Conservation (phyloP, 2,797 vertebrate species). For the Neoniphon sammara region DNA sequence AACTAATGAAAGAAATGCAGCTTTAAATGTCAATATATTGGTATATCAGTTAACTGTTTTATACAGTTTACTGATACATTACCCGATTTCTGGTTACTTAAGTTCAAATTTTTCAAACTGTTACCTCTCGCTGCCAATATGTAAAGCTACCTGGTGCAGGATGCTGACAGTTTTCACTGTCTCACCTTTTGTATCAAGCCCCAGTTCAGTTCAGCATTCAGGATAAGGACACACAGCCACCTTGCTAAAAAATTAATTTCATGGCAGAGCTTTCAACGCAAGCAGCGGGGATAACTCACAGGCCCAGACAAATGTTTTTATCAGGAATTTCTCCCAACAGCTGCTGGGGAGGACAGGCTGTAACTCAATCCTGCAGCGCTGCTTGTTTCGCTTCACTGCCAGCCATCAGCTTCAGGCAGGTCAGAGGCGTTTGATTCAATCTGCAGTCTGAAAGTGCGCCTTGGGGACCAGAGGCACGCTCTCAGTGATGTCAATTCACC, state of each 20-base stretch:
- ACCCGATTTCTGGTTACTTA: no score
- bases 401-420: background rate
- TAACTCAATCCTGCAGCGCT: constrained; percentile 31
- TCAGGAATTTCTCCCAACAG: constrained; percentile 39
- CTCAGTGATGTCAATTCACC: constrained; percentile 26
- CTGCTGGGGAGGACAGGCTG: constrained; percentile 18
- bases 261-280: background rate
- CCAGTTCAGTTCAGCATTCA: background rate
- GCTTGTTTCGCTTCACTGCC: constrained; percentile 7
- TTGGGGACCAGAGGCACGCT: constrained; percentile 11
- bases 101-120: no score
- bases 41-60: no score
- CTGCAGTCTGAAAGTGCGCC: constrained; percentile 26
- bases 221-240: background rate
- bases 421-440: constrained; percentile 43
- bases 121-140: no score
- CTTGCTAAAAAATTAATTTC: background rate
- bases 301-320: constrained; percentile 17
- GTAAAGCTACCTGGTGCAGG: no score
- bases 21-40: no score
- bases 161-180: no score
- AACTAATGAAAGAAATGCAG: no score
- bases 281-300: background rate
- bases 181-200: background rate
- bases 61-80: no score